Evolutionary conservation across 1,140 invertebrate species (phyloP), one percentile per base, ranked within the genome.

Genomic region (Sycobia sp.): DNA sequence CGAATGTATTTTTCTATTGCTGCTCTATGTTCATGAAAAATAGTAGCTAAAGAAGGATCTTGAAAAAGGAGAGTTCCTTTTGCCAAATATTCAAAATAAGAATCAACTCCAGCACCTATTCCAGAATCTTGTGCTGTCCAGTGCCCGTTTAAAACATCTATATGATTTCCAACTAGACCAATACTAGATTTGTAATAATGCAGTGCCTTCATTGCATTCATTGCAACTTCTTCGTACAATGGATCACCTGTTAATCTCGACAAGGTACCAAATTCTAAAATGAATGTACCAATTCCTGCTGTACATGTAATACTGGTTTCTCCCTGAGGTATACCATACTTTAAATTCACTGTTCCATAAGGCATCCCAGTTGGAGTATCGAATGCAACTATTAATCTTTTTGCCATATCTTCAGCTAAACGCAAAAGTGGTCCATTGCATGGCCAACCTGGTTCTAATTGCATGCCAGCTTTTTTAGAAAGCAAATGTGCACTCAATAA

Each of bases 241-340:
- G 93, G 93, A 84, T 97, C 92, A 14, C 96, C 97, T 29, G 97
- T 99, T 2, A 99, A 84, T 51, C 95, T 84, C 66, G 94, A 96
- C 0, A 99, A 79, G 0, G 96, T 91, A 4, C 95, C 96, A 86
- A 99, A 99, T 82, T 99, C 98, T 2, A 99, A 80, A 36, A 99
- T 88, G 78, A 97, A 99, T 2, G 98, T 99, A 16, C 96, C 97
- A 47, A 99, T 94, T 11, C 97, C 96, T 29, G 97, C 97, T 5
- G 96, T 98, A 78, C 97, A 99, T 0, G 97, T 99, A 3, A 99
- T 88, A 51, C 92, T 91, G 8, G 97, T 99, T 83, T 99, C 97
- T 14, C 92, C 94, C 53, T 87, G 86, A 4, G 97, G 97, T 3
- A 99, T 93, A 4, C 97, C 97, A 77, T 94, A 86, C 50, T 90